phyloP scores from a whole-genome alignment of 37 sponge, comb jelly and placozoan genomes.

The Geodia barretti region DNA sequence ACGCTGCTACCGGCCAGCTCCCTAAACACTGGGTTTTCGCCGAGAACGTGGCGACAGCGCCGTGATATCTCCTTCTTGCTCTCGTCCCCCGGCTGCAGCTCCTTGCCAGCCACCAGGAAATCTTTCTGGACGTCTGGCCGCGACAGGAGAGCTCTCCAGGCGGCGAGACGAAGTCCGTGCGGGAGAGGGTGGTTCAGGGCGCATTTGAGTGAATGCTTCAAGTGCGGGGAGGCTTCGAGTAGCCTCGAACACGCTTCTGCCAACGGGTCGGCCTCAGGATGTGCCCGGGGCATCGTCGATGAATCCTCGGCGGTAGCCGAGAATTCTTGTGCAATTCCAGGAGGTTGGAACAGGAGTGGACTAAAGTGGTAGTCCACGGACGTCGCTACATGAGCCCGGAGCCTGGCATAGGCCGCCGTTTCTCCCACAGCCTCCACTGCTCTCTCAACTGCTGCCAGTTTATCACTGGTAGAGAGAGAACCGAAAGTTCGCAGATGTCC shows the following conservation, averaged over 20 bases:
- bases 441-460: slow-evolving; percentile 12
- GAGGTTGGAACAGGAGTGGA: background rate
- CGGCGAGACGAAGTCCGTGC: background rate
- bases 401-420: background rate
- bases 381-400: background rate
- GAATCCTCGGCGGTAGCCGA: background rate
- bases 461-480: slow-evolving; percentile 5
- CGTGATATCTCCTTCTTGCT: slow-evolving; percentile 7
- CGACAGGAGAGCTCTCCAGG: slow-evolving; percentile 10
- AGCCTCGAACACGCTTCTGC: slow-evolving; percentile 11
- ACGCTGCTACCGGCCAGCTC: background rate
- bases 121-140: background rate
- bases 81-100: background rate
- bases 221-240: slow-evolving; percentile 14
- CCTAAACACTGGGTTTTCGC: slow-evolving; percentile 1
- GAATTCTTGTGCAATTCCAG: background rate
- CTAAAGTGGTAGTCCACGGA: slow-evolving; percentile 9
- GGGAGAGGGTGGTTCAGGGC: slow-evolving; percentile 22
- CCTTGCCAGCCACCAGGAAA: background rate
- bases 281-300: background rate
- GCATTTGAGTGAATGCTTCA: background rate
- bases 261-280: background rate
- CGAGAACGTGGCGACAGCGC: slow-evolving; percentile 11
- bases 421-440: slow-evolving; percentile 5
- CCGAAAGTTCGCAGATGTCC: background rate